These are phyloP conservation scores for Drosophila funebris DNA, from an alignment of 1,140 invertebrate genomes.

Conservation along the genomic window DNA sequence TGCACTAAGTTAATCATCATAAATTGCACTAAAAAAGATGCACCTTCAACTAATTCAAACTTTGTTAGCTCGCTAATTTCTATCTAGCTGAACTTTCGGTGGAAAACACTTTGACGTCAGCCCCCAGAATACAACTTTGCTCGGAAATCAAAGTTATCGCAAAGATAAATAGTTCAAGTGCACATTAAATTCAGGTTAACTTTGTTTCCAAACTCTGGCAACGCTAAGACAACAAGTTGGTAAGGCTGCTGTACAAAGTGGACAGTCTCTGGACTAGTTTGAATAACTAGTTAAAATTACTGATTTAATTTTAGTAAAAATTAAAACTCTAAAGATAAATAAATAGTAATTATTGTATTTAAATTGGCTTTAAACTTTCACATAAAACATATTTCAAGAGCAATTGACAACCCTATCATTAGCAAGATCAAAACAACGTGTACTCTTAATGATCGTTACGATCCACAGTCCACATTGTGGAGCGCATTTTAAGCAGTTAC, in stretches of 20 bases:
- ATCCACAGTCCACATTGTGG: conserved; percentile 7
- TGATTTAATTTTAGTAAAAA: no score
- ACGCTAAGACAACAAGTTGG: no score
- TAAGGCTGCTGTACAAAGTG: no score
- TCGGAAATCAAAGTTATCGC: neutral
- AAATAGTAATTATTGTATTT: neutral
- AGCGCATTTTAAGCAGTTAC: conserved; percentile 24
- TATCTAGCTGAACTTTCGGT: neutral
- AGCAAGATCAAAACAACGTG: conserved; percentile 8
- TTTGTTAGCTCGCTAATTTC: neutral
- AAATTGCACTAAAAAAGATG: conserved; percentile 20
- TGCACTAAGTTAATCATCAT: conserved; percentile 49
- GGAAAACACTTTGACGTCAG: conserved; percentile 3
- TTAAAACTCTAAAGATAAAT: no score
- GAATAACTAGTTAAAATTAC: no score
- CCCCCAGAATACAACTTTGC: neutral
- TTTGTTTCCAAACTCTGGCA: no score
- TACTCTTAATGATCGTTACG: conserved; percentile 9
- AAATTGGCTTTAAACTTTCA: neutral
- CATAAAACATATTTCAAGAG: conserved; percentile 27
- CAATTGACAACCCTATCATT: conserved; percentile 14
- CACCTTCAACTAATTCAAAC: neutral
- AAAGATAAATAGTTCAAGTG: neutral
- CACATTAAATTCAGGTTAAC: neutral
- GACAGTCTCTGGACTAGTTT: no score